These are phyloP conservation scores for Gryllus bimaculatus DNA, from an alignment of 1,140 invertebrate genomes.

Conservation along the genomic window DNA sequence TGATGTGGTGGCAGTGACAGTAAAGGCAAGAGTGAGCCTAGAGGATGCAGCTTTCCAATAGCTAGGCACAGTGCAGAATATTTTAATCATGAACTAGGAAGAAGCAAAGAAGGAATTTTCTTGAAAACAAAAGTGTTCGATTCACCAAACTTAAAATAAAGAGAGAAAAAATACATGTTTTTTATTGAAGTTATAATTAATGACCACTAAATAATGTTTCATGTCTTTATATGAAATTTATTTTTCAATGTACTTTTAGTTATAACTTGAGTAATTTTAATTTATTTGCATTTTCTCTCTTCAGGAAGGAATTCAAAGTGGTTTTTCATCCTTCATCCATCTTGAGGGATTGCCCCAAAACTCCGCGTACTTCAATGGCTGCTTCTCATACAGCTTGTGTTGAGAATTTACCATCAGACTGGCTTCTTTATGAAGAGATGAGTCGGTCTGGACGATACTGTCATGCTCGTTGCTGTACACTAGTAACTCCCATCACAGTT, in stretches of 20 bases:
- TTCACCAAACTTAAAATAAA: no score
- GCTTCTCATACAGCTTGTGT: slow-evolving; percentile 37
- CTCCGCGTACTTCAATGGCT: slow-evolving; percentile 31
- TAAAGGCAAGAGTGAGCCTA: no score
- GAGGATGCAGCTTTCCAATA: no score
- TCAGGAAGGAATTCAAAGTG: slow-evolving; percentile 61
- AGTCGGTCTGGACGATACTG: slow-evolving; percentile 51
- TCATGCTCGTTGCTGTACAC: slow-evolving; percentile 61
- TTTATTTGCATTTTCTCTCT: neutral
- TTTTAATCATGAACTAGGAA: no score
- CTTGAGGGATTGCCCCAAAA: slow-evolving; percentile 40
- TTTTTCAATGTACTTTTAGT: neutral
- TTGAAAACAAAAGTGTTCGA: no score
- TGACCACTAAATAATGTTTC: no score
- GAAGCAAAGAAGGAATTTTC: no score
- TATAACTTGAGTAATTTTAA: neutral
- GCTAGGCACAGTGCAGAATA: no score
- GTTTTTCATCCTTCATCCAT: slow-evolving; percentile 66
- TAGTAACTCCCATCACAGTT: slow-evolving; percentile 69
- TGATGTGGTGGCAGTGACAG: no score
- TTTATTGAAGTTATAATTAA: no score
- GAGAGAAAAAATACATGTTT: no score
- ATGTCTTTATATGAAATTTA: neutral
- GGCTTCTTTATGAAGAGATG: slow-evolving; percentile 79
- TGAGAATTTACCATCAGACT: slow-evolving; percentile 57